These are phyloP conservation scores for Lithobates pipiens DNA, from an alignment of 2,797 vertebrate species.

Conservation along the genomic window DNA sequence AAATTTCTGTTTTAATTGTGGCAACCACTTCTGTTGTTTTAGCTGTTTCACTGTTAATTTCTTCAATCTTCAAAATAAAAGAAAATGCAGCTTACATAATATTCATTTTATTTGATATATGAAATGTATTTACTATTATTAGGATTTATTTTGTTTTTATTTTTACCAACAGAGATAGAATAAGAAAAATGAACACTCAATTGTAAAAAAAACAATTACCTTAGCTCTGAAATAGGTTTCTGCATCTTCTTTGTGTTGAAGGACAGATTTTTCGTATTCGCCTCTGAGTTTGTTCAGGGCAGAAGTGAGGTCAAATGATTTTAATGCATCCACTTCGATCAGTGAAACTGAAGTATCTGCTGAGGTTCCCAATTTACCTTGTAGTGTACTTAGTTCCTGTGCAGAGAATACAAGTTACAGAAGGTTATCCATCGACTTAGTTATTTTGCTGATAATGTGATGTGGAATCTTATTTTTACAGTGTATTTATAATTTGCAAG, in stretches of 20 bases:
- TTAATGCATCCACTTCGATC: constrained; percentile 73
- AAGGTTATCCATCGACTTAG: neutral
- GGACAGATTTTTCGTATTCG: constrained; percentile 72
- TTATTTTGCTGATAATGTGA: neutral
- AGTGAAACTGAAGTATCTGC: constrained; percentile 71
- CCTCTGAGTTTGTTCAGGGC: constrained; percentile 71
- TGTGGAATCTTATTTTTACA: neutral
- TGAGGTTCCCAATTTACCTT: constrained; percentile 69
- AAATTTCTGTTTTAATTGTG: constrained; percentile 66
- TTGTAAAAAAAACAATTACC: constrained; percentile 57
- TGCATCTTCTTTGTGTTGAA: constrained; percentile 72
- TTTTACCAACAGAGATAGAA: neutral
- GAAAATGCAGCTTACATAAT: neutral
- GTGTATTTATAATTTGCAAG: too few species aligned
- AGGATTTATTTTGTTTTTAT: neutral
- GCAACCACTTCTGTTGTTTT: constrained; percentile 71
- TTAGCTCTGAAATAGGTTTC: constrained; percentile 73
- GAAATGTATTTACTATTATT: neutral
- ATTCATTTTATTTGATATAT: neutral
- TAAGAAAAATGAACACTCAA: neutral
- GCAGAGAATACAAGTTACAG: neutral
- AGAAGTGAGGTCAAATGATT: constrained; percentile 70
- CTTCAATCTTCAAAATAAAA: constrained; percentile 67
- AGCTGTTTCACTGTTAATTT: constrained; percentile 68
- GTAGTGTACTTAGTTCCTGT: constrained; percentile 70